Conservation (phyloP, 2,113 vertebrate genomes). For the Xiphophorus couchianus region DNA sequence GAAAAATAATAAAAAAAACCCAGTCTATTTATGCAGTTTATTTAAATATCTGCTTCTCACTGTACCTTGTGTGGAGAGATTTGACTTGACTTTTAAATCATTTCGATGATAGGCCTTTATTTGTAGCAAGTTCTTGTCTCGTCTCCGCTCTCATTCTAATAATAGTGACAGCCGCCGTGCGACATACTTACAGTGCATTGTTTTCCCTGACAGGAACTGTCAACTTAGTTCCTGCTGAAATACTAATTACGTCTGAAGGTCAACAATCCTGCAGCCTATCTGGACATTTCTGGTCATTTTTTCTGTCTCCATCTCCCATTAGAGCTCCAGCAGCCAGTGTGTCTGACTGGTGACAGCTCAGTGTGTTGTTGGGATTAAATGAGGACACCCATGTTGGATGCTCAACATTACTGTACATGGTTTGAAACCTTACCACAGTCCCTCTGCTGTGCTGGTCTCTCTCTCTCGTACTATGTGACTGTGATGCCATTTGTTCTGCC, state of each 20-base stretch:
- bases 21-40: too few relatives aligned
- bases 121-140: background rate
- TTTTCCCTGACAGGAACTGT: conserved; percentile 30
- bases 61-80: too few relatives aligned
- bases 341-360: conserved; percentile 37
- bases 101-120: background rate
- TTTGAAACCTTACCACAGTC: conserved; percentile 5
- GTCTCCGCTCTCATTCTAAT: conserved; percentile 1
- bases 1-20: too few relatives aligned
- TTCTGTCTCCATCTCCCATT: conserved; percentile 6
- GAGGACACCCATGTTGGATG: background rate
- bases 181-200: conserved; percentile 25
- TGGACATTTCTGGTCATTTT: conserved; percentile 29
- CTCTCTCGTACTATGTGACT: background rate
- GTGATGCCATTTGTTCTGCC: background rate
- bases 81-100: too few relatives aligned
- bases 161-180: conserved; percentile 17
- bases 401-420: background rate
- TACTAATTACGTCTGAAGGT: conserved; percentile 43
- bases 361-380: conserved; percentile 16
- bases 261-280: conserved; percentile 43
- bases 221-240: conserved; percentile 44
- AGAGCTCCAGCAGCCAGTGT: conserved; percentile 30
- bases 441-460: conserved; percentile 1
- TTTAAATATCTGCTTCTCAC: too few relatives aligned